phyloP scores from a whole-genome alignment of 2,888 invertebrate species.

The Eristalinus aeneus region DNA sequence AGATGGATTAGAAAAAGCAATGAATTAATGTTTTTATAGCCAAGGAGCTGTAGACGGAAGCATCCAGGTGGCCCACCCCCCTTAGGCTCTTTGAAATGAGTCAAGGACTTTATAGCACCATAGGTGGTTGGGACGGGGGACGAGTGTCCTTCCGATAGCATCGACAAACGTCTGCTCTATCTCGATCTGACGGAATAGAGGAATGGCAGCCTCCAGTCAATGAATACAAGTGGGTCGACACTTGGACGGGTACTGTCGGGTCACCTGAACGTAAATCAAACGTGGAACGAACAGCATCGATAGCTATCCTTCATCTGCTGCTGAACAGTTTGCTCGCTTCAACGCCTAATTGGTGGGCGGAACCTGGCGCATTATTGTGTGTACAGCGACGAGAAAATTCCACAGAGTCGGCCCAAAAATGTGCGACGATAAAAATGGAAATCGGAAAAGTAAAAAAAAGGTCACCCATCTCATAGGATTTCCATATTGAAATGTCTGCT shows the following conservation, averaged over 20 bases:
- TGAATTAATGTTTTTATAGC: neutral
- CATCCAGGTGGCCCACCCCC: neutral
- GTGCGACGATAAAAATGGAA: neutral
- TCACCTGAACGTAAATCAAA: neutral
- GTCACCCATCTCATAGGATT: neutral
- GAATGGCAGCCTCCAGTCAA: neutral
- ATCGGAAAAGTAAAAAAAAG: neutral
- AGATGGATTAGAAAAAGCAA: neutral
- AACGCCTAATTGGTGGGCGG: constrained; percentile 9
- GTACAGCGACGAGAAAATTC: neutral
- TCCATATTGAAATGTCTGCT: neutral
- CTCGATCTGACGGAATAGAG: neutral
- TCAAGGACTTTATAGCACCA: no score
- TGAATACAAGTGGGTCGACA: neutral
- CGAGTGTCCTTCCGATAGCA: neutral
- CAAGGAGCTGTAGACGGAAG: neutral
- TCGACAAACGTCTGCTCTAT: neutral
- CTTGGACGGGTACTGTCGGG: neutral
- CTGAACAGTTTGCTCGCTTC: constrained; percentile 38
- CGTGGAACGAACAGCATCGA: constrained; percentile 19
- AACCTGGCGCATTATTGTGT: neutral
- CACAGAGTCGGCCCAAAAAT: neutral
- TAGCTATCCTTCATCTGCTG: neutral
- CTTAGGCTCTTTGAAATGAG: neutral
- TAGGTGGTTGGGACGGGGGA: neutral